These are phyloP conservation scores for Mimumesa dahlbomi DNA, from an alignment of 2,888 invertebrate genomes.

Conservation along the genomic window DNA sequence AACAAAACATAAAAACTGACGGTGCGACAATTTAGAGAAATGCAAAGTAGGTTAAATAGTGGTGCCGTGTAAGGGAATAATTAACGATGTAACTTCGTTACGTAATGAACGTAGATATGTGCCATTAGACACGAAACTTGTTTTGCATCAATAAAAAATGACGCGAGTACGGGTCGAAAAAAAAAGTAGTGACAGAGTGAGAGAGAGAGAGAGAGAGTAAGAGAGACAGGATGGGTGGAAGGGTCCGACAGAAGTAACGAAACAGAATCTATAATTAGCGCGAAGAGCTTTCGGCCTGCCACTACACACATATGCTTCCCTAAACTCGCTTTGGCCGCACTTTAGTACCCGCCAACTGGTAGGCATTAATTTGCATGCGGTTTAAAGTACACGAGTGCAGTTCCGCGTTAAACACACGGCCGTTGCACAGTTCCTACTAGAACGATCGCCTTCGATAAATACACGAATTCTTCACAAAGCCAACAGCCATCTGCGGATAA, in stretches of 20 bases:
- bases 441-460: slow-evolving; percentile 25
- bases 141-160: no score
- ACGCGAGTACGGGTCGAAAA: no score
- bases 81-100: no score
- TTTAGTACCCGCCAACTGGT: slow-evolving; percentile 33
- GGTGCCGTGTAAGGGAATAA: no score
- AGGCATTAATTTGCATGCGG: slow-evolving; percentile 30
- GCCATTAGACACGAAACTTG: no score
- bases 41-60: no score
- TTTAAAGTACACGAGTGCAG: slow-evolving; percentile 10
- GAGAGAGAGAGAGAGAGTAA: not conserved
- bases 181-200: no score
- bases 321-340: not conserved
- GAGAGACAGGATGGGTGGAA: not conserved
- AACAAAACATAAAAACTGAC: no score
- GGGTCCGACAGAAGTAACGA: slow-evolving; percentile 1
- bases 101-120: no score
- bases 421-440: slow-evolving; percentile 2
- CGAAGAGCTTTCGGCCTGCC: slow-evolving; percentile 18
- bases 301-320: slow-evolving; percentile 21
- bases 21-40: no score
- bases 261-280: slow-evolving; percentile 37
- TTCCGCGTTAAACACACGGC: not conserved
- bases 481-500: not conserved
- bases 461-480: slow-evolving; percentile 9